phyloP scores from a whole-genome alignment of 2,888 invertebrate genomes.

The Mesochorus sp. region DNA sequence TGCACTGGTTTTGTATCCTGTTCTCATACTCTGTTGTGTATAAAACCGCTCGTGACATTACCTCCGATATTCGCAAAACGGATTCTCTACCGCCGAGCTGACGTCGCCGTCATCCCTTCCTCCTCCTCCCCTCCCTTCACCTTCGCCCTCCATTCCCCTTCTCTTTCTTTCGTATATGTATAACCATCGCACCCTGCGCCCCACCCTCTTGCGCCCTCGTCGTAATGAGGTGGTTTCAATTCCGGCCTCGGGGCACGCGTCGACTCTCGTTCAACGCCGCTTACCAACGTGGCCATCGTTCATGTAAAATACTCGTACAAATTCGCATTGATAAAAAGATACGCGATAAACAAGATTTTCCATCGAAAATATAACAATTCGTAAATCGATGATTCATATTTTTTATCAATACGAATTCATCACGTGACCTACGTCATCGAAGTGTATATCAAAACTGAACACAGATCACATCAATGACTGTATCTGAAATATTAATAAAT shows the following conservation, averaged over 20 bases:
- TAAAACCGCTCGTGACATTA: conserved; percentile 81
- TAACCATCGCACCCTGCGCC: conserved; percentile 55
- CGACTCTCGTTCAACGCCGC: conserved; percentile 65
- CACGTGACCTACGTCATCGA: too few species aligned
- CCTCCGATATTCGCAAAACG: conserved; percentile 82
- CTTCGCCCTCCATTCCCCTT: too few species aligned
- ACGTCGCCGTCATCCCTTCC: conserved; percentile 63
- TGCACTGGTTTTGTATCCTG: conserved; percentile 62
- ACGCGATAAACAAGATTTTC: conserved; percentile 69
- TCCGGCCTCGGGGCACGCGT: conserved; percentile 78
- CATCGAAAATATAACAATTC: too few species aligned
- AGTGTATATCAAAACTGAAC: too few species aligned
- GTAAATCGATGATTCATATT: too few species aligned
- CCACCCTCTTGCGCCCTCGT: conserved; percentile 15
- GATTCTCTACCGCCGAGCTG: conserved; percentile 77
- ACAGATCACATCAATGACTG: too few species aligned
- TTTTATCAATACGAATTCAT: too few species aligned
- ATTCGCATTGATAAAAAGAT: conserved; percentile 71
- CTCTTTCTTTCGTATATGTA: neutral
- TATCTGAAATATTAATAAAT: too few species aligned
- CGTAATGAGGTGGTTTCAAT: conserved; percentile 82
- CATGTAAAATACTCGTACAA: conserved; percentile 69
- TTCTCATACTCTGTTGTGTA: conserved; percentile 73
- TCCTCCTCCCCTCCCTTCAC: neutral
- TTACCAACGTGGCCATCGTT: conserved; percentile 69